Evolutionary conservation across 2,797 vertebrate species (phyloP).

Genomic region (Melanotaenia boesemani): DNA sequence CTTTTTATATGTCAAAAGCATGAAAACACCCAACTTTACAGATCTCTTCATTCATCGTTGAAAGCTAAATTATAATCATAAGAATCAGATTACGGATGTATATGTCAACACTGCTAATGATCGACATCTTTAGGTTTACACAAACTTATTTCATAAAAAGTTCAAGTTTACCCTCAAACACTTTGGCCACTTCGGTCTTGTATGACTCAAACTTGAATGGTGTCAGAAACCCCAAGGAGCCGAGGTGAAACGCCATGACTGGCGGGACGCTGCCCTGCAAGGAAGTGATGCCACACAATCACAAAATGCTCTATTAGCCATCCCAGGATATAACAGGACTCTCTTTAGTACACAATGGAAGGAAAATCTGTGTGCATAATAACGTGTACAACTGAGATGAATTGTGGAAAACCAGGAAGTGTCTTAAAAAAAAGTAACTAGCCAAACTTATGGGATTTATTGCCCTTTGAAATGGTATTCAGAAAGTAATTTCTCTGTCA

Average conservation of each 20-base stretch:
- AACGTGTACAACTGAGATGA: not conserved
- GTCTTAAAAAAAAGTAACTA: not conserved
- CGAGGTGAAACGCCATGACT: constrained; percentile 87
- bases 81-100: too few relatives aligned
- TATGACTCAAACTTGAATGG: constrained; percentile 88
- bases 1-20: too few relatives aligned
- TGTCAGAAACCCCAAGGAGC: constrained; percentile 86
- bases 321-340: not conserved
- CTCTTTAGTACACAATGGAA: not conserved
- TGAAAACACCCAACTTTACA: too few relatives aligned
- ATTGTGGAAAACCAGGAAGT: not conserved
- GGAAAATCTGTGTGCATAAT: not conserved
- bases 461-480: not conserved
- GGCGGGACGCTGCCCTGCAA: constrained; percentile 85
- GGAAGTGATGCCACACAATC: not conserved
- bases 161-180: constrained; percentile 82
- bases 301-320: not conserved
- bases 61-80: too few relatives aligned
- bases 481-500: not conserved
- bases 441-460: not conserved
- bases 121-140: not conserved
- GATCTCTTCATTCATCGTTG: too few relatives aligned
- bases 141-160: not conserved
- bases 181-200: constrained; percentile 86
- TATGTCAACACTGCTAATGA: not conserved